Base-by-base conservation (phyloP, 2,797 vertebrate genomes). In the Taenioides sp. region DNA sequence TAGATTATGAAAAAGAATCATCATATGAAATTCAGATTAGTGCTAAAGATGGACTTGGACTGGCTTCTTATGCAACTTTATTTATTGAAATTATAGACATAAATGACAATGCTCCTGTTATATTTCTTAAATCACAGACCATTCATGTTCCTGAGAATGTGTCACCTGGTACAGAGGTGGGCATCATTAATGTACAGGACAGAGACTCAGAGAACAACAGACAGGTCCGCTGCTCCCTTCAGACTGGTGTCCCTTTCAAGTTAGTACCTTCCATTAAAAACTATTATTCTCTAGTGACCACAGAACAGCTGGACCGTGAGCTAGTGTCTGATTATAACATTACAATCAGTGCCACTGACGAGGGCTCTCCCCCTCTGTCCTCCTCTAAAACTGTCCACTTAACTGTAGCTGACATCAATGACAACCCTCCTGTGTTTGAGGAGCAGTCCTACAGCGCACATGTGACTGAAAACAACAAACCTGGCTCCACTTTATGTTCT, bases 221-320 rank as follows among this genome's bases (percentile, higher is more conserved):
- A 0, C 85, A 93, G 57, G 85, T 92, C 25, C 76, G 65, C 14
- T 95, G 94, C 20, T 89, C 86, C 4, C 87, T 95, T 74, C 91
- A 93, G 0, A 75, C 77, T 50, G 77, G 83, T 5, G 80, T 91
- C 25, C 94, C 94, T 47, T 95, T 95, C 72, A 93, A 91, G 27
- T 72, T 95, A 54, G 87, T 92, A 49, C 90, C 91, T 0, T 93
- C 93, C 1, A 90, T 94, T 74, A 89, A 92, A 79, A 93, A 94
- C 78, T 94, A 94, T 76, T 95, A 93, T 80, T 93, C 92, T 28
- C 68, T 94, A 23, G 55, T 92, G 31, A 94, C 87, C 5, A 84
- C 84, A 22, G 81, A 59, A 43, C 75, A 83, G 18, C 37, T 92
- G 70, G 91, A 91, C 72, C 84, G 81, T 22, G 86, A 93, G 74